A percentile compares a stretch with the other conserved stretches of the same genome.
Conservation (phyloP, 2,888 invertebrate genomes). For the Leptinotarsa haldemani region DNA sequence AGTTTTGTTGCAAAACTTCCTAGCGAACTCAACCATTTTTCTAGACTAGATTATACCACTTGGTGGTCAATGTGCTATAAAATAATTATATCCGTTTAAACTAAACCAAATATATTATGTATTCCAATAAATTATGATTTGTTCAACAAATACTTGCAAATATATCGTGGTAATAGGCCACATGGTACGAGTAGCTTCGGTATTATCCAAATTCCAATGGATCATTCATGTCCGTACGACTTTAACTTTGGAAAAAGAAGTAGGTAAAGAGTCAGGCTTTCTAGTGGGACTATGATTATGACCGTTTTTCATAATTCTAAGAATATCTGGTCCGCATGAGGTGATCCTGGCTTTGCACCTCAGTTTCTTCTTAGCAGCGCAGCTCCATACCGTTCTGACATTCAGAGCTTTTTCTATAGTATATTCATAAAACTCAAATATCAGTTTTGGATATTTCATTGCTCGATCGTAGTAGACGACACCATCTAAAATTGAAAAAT, state of each 20-base stretch:
- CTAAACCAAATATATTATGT: not conserved
- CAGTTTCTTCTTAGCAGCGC: conserved; percentile 27
- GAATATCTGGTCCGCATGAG: conserved; percentile 20
- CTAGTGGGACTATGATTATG: conserved; percentile 29
- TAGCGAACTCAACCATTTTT: too few relatives aligned
- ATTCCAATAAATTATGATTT: not conserved
- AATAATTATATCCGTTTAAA: not conserved
- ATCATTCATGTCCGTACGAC: conserved; percentile 4
- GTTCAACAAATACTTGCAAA: too few relatives aligned
- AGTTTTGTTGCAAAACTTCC: too few relatives aligned
- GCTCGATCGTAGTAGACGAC: conserved; percentile 42
- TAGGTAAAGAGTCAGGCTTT: conserved; percentile 5
- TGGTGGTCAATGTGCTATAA: not conserved
- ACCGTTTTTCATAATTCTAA: conserved; percentile 23
- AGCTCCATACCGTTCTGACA: conserved; percentile 32
- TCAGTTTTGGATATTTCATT: conserved; percentile 52
- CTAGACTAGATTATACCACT: not conserved
- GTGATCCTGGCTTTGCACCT: conserved; percentile 31
- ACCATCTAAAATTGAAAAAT: conserved; percentile 28
- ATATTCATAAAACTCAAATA: conserved; percentile 50
- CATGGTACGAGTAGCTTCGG: not conserved
- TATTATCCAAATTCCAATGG: not conserved
- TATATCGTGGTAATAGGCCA: too few relatives aligned
- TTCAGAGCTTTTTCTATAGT: conserved; percentile 24
- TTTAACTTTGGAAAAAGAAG: conserved; percentile 26